phyloP scores from a whole-genome alignment of 1,140 invertebrate species.

The Planococcus citri region DNA sequence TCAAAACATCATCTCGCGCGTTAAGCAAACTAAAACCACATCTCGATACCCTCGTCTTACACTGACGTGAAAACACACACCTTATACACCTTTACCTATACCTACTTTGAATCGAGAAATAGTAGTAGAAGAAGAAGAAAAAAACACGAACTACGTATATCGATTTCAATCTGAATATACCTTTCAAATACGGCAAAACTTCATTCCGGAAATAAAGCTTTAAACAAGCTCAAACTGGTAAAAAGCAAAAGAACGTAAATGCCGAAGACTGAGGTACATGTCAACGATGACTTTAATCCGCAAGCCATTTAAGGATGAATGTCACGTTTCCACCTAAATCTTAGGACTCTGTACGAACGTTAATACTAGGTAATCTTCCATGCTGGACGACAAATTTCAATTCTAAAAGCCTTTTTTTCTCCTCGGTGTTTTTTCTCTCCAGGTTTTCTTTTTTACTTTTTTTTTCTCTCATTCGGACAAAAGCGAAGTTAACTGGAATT shows the following conservation, averaged over 20 bases:
- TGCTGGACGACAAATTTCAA: constrained; percentile 6
- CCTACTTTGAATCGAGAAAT: no score
- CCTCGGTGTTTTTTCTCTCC: neutral
- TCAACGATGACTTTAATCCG: neutral
- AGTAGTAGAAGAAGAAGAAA: no score
- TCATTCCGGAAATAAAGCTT: constrained; percentile 6
- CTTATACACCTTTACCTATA: no score
- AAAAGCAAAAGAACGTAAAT: neutral
- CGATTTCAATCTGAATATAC: constrained; percentile 2
- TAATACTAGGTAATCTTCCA: neutral
- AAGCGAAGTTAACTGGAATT: neutral
- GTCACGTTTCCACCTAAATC: constrained; percentile 1
- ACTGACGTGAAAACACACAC: no score
- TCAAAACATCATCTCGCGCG: no score
- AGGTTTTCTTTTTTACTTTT: neutral
- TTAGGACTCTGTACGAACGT: constrained; percentile 1
- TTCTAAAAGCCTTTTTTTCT: neutral
- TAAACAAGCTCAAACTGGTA: neutral
- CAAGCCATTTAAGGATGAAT: neutral
- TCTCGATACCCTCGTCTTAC: no score
- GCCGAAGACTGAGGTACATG: neutral
- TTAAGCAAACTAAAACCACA: no score
- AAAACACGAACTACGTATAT: neutral
- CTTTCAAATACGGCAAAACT: neutral
- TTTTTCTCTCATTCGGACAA: neutral